Conservation (phyloP, 2,797 vertebrate species). For the Thunnus albacares region DNA sequence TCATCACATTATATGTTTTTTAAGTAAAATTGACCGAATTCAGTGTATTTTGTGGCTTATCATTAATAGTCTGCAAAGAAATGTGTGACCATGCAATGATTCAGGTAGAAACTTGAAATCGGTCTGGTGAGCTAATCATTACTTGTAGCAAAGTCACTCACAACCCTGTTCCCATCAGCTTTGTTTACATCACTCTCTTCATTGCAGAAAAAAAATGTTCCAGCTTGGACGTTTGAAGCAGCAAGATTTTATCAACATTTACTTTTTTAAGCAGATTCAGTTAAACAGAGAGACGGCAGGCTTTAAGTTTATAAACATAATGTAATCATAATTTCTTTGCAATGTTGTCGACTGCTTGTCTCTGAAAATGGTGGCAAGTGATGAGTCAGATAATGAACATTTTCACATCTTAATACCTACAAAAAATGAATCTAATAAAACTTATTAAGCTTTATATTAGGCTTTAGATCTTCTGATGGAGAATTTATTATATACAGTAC, state of each 20-base stretch:
- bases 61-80: not conserved
- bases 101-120: slow-evolving; percentile 12
- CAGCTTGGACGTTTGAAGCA: slow-evolving; percentile 2
- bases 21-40: not conserved
- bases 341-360: not conserved
- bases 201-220: not conserved
- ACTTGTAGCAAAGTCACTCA: slow-evolving; percentile 1
- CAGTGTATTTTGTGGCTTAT: not conserved
- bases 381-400: not conserved
- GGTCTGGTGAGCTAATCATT: slow-evolving; percentile 49
- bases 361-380: not conserved
- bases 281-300: not conserved
- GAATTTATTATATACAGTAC: not conserved
- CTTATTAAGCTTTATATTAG: not conserved
- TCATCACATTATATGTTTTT: not conserved
- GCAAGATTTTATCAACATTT: slow-evolving; percentile 30
- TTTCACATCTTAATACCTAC: not conserved
- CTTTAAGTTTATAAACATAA: not conserved
- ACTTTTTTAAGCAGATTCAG: slow-evolving; percentile 24
- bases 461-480: not conserved
- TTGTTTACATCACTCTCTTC: slow-evolving; percentile 10
- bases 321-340: not conserved
- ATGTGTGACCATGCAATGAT: slow-evolving; percentile 16
- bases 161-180: slow-evolving; percentile 17
- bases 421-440: not conserved